Conservation (phyloP, 2,888 invertebrate genomes). For the Anagyrus pseudococci region DNA sequence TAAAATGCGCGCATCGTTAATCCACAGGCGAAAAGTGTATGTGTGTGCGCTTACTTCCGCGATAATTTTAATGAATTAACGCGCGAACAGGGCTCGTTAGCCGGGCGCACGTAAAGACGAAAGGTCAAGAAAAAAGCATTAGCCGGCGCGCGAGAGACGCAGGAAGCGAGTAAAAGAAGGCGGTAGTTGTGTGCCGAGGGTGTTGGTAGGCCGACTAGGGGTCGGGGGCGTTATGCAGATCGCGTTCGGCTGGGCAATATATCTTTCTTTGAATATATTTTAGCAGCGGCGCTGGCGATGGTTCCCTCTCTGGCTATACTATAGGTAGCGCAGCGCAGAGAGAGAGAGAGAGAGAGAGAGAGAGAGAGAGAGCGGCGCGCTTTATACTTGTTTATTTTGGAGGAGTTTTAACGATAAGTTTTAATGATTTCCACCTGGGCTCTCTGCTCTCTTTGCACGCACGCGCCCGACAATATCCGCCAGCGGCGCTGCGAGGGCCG, state of each 20-base stretch:
- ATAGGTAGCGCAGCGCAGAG: too few species aligned
- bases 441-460: conserved; percentile 11
- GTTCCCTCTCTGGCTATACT: too few species aligned
- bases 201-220: too few species aligned
- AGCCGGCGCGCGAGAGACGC: not conserved
- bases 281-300: not conserved
- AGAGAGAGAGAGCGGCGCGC: too few species aligned
- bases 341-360: too few species aligned
- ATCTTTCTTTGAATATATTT: conserved; percentile 30
- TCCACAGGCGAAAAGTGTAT: conserved; percentile 3
- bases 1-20: too few species aligned
- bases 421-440: conserved; percentile 39
- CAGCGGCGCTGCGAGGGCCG: not conserved
- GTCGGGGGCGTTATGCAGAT: not conserved
- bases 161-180: too few species aligned
- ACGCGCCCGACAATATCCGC: conserved; percentile 31
- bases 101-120: conserved; percentile 1
- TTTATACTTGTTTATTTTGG: conserved; percentile 34
- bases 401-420: conserved; percentile 38
- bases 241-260: conserved; percentile 2
- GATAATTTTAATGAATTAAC: conserved; percentile 34
- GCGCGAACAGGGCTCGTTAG: conserved; percentile 24
- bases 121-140: conserved; percentile 19
- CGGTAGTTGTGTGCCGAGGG: too few species aligned
- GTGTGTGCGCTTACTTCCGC: conserved; percentile 1